These are phyloP conservation scores for Plebejus argus DNA, from an alignment of 2,888 invertebrate genomes.

Conservation along the genomic window DNA sequence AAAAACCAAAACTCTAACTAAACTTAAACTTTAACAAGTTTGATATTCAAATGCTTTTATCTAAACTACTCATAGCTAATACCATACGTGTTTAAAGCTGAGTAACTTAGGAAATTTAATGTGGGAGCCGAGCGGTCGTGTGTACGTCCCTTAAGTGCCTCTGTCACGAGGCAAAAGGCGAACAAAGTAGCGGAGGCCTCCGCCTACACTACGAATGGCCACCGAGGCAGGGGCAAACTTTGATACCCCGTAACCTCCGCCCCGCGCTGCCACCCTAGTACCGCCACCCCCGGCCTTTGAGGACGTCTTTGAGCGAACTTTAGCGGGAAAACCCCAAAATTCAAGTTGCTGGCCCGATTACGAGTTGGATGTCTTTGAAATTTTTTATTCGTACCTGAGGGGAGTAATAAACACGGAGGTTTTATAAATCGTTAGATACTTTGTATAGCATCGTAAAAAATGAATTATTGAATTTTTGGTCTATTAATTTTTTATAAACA, in stretches of 20 bases:
- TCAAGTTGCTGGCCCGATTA: conserved; percentile 75
- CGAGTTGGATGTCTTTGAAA: conserved; percentile 76
- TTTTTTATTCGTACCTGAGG: conserved; percentile 59
- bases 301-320: conserved; percentile 79
- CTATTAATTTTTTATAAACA: too few relatives aligned
- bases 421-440: background rate
- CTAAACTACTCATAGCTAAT: conserved; percentile 16
- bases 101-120: conserved; percentile 47
- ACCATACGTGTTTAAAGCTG: conserved; percentile 38
- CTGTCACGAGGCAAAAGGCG: conserved; percentile 77
- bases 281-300: conserved; percentile 75
- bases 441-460: too few relatives aligned
- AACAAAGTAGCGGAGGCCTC: conserved; percentile 69
- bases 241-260: conserved; percentile 67
- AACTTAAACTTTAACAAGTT: background rate
- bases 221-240: conserved; percentile 73
- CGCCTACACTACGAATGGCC: conserved; percentile 65
- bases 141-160: conserved; percentile 77
- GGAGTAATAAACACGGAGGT: background rate
- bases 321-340: conserved; percentile 78
- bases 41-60: conserved; percentile 20
- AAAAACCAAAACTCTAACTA: too few relatives aligned
- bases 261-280: conserved; percentile 66
- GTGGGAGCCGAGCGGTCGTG: conserved; percentile 60
- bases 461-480: too few relatives aligned